Conservation (phyloP, 1,140 invertebrate genomes). For the Drosophila seguyi region DNA sequence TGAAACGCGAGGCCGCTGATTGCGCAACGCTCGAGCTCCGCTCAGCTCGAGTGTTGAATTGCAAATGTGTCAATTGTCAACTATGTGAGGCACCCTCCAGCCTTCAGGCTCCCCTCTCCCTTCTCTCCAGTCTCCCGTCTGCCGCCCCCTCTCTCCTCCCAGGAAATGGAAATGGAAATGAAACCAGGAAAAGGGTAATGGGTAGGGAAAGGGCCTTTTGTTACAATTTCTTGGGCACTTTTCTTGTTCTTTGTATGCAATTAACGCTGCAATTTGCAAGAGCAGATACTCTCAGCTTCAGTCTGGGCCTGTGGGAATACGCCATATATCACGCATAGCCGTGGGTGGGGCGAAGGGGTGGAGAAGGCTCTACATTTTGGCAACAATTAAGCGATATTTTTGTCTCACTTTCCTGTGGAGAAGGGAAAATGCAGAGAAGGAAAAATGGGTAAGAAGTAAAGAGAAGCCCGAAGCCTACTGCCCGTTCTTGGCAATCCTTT, state of each 20-base stretch:
- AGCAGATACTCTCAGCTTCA: conserved; percentile 28
- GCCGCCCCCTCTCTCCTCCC: neutral
- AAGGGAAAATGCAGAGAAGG: too few relatives aligned
- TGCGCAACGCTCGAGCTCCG: conserved; percentile 59
- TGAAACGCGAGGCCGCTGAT: conserved; percentile 61
- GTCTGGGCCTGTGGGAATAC: neutral
- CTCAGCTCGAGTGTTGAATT: conserved; percentile 76
- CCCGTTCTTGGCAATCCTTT: conserved; percentile 3
- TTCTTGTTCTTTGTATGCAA: conserved; percentile 79
- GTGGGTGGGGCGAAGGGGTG: too few relatives aligned
- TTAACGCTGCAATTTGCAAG: conserved; percentile 78
- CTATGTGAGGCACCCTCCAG: conserved; percentile 63
- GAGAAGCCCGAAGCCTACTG: neutral
- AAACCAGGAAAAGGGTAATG: neutral
- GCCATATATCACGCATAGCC: conserved; percentile 27
- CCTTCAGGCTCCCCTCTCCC: conserved; percentile 15
- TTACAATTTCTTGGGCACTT: conserved; percentile 80
- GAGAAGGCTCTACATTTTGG: conserved; percentile 49
- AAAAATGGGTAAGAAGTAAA: neutral
- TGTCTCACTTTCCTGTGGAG: conserved; percentile 31
- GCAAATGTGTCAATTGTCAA: conserved; percentile 84
- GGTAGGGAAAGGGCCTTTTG: conserved; percentile 54
- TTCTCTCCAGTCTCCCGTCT: neutral
- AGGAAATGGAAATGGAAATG: conserved; percentile 21
- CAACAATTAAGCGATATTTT: conserved; percentile 66